Percentiles rank a stretch among this genome's conserved stretches.
Conservation (phyloP, 2,797 vertebrate species). For the Diplodus sargus region DNA sequence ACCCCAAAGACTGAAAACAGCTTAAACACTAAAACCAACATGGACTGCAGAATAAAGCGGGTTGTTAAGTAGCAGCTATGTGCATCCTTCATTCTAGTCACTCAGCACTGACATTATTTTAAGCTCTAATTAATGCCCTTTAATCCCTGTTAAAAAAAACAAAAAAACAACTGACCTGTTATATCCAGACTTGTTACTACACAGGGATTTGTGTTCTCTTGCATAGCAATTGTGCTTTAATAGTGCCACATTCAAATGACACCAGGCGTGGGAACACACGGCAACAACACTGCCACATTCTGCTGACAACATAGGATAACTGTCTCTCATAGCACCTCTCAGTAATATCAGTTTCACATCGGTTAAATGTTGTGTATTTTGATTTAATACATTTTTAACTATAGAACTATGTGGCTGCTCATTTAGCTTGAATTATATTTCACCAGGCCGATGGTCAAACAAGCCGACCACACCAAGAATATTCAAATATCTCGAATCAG, state of each 20-base stretch:
- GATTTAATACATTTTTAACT: background rate
- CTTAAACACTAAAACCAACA: background rate
- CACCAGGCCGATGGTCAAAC: no score
- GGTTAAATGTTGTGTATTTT: background rate
- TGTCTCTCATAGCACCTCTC: background rate
- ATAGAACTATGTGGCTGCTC: background rate
- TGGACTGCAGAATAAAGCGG: conserved; percentile 3
- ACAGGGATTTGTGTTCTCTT: background rate
- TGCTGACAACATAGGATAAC: background rate
- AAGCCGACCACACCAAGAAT: background rate
- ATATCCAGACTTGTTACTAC: background rate
- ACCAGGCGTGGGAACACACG: background rate
- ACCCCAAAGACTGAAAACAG: background rate
- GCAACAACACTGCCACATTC: background rate
- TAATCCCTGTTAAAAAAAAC: conserved; percentile 7
- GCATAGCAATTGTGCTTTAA: conserved; percentile 11
- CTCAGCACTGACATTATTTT: background rate
- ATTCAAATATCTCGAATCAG: background rate
- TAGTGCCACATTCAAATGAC: conserved; percentile 10
- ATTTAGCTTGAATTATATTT: background rate
- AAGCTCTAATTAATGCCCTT: conserved; percentile 8
- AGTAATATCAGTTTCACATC: background rate
- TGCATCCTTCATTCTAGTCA: background rate
- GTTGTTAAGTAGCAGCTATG: conserved; percentile 9
- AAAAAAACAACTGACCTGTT: background rate